Evolutionary conservation across 2,888 invertebrate genomes (phyloP).

Genomic region (Parnassius apollo): DNA sequence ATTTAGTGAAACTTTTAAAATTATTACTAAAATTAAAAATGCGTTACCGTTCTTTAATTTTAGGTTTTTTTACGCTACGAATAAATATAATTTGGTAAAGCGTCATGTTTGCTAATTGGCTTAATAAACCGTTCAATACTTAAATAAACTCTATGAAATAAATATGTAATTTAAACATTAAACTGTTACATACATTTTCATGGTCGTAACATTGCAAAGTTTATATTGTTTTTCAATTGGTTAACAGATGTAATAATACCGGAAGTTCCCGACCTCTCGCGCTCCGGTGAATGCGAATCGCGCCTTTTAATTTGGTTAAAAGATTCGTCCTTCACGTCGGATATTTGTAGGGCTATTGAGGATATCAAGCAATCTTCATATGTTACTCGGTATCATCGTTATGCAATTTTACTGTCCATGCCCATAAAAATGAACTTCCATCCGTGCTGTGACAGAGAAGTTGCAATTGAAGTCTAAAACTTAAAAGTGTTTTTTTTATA

Average conservation of each 20-base stretch:
- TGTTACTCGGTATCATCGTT: constrained; percentile 1
- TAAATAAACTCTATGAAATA: constrained; percentile 4
- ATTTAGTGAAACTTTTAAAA: too few species aligned
- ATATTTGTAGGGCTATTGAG: constrained; percentile 17
- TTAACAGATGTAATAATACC: constrained; percentile 27
- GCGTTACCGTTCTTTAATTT: too few species aligned
- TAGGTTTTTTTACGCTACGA: too few species aligned
- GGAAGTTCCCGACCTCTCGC: constrained; percentile 32
- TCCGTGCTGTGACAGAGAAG: background rate
- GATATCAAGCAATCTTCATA: constrained; percentile 14
- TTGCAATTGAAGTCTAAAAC: constrained; percentile 4
- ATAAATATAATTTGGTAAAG: too few species aligned
- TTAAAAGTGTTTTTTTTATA: too few species aligned
- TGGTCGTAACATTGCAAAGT: background rate
- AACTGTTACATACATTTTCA: constrained; percentile 8
- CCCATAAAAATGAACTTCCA: constrained; percentile 4
- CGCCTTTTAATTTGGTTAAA: constrained; percentile 38
- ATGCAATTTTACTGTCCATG: constrained; percentile 22
- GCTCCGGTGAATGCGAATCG: constrained; percentile 22
- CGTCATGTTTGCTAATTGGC: background rate
- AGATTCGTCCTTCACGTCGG: constrained; percentile 35
- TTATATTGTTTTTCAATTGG: constrained; percentile 26
- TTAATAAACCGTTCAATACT: background rate
- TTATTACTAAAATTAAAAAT: too few species aligned
- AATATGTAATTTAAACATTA: background rate